phyloP scores from a whole-genome alignment of 2,113 vertebrate species.

The Castor canadensis region DNA sequence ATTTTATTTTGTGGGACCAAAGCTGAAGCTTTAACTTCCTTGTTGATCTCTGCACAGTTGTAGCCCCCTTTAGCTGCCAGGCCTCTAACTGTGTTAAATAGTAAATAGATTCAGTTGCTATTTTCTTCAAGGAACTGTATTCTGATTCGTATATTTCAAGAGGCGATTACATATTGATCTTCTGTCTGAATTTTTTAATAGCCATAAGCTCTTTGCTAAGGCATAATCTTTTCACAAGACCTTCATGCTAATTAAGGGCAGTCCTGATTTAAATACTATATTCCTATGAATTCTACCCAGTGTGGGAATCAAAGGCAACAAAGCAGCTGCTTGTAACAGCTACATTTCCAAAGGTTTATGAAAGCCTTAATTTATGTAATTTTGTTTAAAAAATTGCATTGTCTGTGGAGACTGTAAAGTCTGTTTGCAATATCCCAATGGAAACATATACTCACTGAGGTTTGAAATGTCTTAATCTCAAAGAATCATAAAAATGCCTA shows the following conservation, averaged over 20 bases:
- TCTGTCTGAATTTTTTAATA: slow-evolving; percentile 54
- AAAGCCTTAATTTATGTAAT: slow-evolving; percentile 52
- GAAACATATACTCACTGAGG: slow-evolving; percentile 53
- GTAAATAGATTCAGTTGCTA: not conserved
- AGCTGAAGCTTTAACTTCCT: not conserved
- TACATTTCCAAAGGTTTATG: slow-evolving; percentile 50
- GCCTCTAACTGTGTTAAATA: not conserved
- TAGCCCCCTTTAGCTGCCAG: not conserved
- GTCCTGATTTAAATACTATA: not conserved
- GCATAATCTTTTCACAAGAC: not conserved
- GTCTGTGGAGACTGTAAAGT: slow-evolving; percentile 51
- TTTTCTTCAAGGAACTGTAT: slow-evolving; percentile 49
- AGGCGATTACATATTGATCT: slow-evolving; percentile 63
- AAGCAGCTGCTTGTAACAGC: slow-evolving; percentile 33
- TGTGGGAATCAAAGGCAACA: slow-evolving; percentile 1
- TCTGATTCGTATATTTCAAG: slow-evolving; percentile 57
- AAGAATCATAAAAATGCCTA: slow-evolving; percentile 47
- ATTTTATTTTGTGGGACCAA: not conserved
- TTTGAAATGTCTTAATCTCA: slow-evolving; percentile 72
- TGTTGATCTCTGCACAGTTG: not conserved
- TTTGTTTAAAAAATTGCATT: slow-evolving; percentile 69
- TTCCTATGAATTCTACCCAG: slow-evolving; percentile 7
- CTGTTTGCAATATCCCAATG: slow-evolving; percentile 50
- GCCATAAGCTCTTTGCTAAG: slow-evolving; percentile 7
- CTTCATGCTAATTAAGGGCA: slow-evolving; percentile 64